These are phyloP conservation scores for Eriocheir sinensis DNA, from an alignment of 1,140 invertebrate species.

Conservation along the genomic window DNA sequence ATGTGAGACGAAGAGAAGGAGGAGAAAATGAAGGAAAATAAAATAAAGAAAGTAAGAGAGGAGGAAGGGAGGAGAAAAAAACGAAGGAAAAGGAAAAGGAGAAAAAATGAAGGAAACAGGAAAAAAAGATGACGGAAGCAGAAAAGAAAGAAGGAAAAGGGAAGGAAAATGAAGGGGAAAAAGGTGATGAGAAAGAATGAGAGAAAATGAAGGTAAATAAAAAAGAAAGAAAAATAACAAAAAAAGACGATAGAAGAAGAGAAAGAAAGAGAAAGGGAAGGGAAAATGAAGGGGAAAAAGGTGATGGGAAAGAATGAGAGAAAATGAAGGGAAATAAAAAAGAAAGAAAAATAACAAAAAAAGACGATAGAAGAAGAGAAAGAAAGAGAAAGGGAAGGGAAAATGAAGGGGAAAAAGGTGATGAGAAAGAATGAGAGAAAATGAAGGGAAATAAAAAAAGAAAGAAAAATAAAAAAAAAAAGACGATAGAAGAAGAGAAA, in stretches of 20 bases:
- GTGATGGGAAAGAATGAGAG: not conserved
- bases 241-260: not conserved
- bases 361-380: not conserved
- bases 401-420: not conserved
- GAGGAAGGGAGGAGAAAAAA: no score
- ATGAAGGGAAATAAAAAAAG: not conserved
- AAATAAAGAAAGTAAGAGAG: no score
- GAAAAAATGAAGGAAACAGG: not conserved
- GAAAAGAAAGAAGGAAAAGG: not conserved
- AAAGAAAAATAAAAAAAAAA: not conserved
- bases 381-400: not conserved
- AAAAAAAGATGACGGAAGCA: not conserved
- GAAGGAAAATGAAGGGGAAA: not conserved
- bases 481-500: not conserved
- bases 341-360: no score
- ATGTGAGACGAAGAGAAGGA: not conserved
- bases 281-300: not conserved
- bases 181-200: not conserved
- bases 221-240: not conserved
- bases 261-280: no score
- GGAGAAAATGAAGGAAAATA: not conserved
- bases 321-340: no score
- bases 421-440: not conserved
- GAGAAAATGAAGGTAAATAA: not conserved
- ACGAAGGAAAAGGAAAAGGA: not conserved